These are phyloP conservation scores for Archaeoteleia sp. DNA, from an alignment of 2,888 invertebrate genomes.

Conservation along the genomic window DNA sequence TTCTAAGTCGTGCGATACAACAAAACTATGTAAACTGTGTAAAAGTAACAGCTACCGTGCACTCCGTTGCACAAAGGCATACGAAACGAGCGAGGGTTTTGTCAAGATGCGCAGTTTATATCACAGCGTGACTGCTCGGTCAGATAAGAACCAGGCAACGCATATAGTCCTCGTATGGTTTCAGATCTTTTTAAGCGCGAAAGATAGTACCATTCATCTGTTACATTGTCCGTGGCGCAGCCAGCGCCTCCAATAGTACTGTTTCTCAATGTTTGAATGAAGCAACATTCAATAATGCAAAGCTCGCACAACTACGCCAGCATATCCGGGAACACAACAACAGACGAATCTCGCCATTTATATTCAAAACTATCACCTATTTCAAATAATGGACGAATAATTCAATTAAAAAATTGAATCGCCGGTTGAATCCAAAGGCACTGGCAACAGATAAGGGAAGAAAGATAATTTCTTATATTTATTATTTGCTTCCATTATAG, in stretches of 20 bases:
- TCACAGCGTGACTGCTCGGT: constrained; percentile 22
- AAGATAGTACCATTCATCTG: constrained; percentile 37
- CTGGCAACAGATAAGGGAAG: constrained; percentile 1
- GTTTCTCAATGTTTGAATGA: constrained; percentile 36
- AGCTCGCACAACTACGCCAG: constrained; percentile 5
- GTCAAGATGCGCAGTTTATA: constrained; percentile 17
- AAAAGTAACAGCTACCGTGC: constrained; percentile 1
- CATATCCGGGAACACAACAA: constrained; percentile 31
- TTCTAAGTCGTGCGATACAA: too few species aligned
- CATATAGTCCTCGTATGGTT: constrained; percentile 10
- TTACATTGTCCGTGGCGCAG: constrained; percentile 13
- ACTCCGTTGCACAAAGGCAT: not conserved
- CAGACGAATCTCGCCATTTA: constrained; percentile 21
- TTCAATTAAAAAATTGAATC: constrained; percentile 30
- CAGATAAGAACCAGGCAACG: constrained; percentile 22
- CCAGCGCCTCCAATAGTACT: constrained; percentile 8
- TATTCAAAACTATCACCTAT: constrained; percentile 7
- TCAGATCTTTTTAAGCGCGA: constrained; percentile 14
- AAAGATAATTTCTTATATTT: too few species aligned
- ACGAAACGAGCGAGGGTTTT: constrained; percentile 3
- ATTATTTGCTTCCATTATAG: too few species aligned
- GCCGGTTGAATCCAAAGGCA: constrained; percentile 5
- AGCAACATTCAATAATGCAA: constrained; percentile 29
- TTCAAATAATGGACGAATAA: constrained; percentile 24
- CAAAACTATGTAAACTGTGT: not conserved